A percentile compares a stretch with the other conserved stretches of the same genome.
Conservation (phyloP, 2,113 vertebrate species). For the Archocentrus centrarchus region DNA sequence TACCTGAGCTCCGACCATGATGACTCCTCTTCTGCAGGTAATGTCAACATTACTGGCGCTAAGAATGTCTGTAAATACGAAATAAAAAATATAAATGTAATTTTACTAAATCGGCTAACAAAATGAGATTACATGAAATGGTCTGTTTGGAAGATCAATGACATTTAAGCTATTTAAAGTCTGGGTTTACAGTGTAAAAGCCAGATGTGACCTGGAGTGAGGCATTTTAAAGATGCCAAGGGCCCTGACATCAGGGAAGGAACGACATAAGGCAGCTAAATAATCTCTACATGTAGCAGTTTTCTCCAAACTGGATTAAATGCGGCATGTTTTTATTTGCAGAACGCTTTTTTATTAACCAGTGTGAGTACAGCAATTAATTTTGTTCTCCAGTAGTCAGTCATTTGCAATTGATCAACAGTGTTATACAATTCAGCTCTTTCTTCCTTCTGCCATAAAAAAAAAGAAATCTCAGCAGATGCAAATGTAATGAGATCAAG, state of each 20-base stretch:
- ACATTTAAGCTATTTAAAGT: neutral
- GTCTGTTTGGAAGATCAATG: neutral
- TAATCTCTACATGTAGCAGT: neutral
- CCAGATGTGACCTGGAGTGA: neutral
- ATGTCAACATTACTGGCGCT: neutral
- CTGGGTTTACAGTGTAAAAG: neutral
- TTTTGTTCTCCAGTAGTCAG: neutral
- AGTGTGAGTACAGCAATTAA: neutral
- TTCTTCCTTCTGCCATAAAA: neutral
- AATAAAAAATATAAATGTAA: neutral
- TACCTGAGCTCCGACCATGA: constrained; percentile 91
- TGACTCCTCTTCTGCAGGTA: constrained; percentile 88
- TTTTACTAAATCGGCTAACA: neutral
- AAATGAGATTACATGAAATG: neutral
- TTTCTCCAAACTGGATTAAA: neutral
- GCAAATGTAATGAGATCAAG: neutral
- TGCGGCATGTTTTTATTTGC: neutral
- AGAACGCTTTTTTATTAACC: neutral
- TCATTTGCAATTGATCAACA: neutral
- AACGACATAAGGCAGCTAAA: neutral
- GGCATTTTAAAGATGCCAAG: neutral
- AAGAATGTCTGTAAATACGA: neutral
- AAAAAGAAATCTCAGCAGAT: neutral
- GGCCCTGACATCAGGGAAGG: neutral
- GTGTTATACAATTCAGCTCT: neutral